These are phyloP conservation scores for Oryzias curvinotus DNA, from an alignment of 2,113 vertebrate species.

Conservation along the genomic window DNA sequence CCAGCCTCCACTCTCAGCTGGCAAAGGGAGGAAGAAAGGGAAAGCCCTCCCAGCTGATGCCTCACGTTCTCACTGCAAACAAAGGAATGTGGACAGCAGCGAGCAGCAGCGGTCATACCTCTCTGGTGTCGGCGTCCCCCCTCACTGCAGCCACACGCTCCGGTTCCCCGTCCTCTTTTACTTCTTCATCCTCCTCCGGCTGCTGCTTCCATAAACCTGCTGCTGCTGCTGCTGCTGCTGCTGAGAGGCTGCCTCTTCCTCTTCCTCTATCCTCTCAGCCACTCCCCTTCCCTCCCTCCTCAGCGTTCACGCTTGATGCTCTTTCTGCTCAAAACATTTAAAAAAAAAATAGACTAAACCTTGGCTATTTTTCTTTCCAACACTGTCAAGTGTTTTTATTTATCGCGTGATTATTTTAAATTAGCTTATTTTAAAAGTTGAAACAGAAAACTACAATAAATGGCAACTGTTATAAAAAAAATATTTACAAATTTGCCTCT, in stretches of 20 bases:
- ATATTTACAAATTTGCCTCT: no score
- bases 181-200: constrained; percentile 52
- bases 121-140: constrained; percentile 46
- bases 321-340: constrained; percentile 27
- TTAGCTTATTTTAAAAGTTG: no score
- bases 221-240: constrained; percentile 64
- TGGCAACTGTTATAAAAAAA: no score
- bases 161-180: constrained; percentile 52
- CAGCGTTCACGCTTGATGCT: constrained; percentile 32
- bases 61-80: constrained; percentile 10
- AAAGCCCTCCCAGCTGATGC: constrained; percentile 20
- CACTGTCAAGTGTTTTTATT: no score
- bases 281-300: constrained; percentile 39
- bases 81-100: constrained; percentile 1
- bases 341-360: not conserved
- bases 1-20: constrained; percentile 43
- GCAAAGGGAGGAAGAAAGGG: constrained; percentile 45
- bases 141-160: constrained; percentile 62
- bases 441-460: no score
- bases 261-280: constrained; percentile 29
- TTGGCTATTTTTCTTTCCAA: not conserved
- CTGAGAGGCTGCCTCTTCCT: constrained; percentile 49
- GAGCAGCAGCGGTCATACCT: constrained; percentile 43
- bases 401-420: no score
- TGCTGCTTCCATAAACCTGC: constrained; percentile 68